Conservation (phyloP, 2,113 vertebrate species). For the Siniperca knerii region DNA sequence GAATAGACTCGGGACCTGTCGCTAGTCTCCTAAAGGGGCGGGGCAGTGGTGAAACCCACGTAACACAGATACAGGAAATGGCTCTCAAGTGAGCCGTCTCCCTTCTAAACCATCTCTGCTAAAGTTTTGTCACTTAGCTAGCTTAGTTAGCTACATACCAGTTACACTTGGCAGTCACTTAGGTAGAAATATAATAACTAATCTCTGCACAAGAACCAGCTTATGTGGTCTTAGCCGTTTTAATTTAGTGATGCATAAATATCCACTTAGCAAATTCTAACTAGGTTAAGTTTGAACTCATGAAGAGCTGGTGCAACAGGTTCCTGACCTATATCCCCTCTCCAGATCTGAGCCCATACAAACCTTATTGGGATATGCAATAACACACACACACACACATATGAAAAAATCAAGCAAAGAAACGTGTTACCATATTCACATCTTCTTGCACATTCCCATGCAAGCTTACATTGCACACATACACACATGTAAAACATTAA, state of each 20-base stretch:
- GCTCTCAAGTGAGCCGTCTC: too few relatives aligned
- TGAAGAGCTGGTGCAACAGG: not conserved
- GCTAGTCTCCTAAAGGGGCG: too few relatives aligned
- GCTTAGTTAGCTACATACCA: not conserved
- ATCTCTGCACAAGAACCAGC: not conserved
- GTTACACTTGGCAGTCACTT: not conserved
- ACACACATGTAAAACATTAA: not conserved
- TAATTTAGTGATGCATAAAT: not conserved
- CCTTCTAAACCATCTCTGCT: too few relatives aligned
- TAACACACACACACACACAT: not conserved
- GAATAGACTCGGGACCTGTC: too few relatives aligned
- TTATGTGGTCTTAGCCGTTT: not conserved
- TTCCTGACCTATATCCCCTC: slow-evolving; percentile 4
- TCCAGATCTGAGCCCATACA: not conserved
- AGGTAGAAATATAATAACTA: not conserved
- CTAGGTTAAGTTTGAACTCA: not conserved
- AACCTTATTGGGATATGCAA: not conserved
- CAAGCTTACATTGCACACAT: not conserved
- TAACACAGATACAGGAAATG: too few relatives aligned
- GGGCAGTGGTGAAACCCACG: too few relatives aligned
- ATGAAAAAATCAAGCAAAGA: not conserved
- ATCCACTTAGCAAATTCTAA: not conserved
- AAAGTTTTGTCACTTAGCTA: too few relatives aligned
- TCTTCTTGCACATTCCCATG: not conserved
- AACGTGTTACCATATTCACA: not conserved